These are phyloP conservation scores for Melieria omissa DNA, from an alignment of 2,888 invertebrate genomes.

Conservation along the genomic window DNA sequence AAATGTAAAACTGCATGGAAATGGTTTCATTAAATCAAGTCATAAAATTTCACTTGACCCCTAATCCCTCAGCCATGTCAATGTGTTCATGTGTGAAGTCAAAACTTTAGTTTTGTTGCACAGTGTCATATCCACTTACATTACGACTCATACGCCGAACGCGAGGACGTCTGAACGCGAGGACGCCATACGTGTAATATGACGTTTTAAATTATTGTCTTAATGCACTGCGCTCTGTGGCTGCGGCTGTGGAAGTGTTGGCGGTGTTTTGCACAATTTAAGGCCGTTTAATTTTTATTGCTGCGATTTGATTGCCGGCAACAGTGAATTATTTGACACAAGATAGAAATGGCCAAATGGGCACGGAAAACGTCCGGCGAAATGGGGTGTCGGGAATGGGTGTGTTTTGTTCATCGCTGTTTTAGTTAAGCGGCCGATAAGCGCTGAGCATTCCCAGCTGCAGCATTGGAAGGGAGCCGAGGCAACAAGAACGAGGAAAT, in stretches of 20 bases:
- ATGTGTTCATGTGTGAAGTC: background rate
- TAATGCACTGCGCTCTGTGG: conserved; percentile 17
- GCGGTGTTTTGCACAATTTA: conserved; percentile 40
- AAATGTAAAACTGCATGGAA: too few relatives aligned
- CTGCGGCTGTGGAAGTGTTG: conserved; percentile 35
- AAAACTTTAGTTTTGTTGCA: too few relatives aligned
- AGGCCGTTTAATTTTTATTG: conserved; percentile 38
- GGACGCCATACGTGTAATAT: conserved; percentile 3
- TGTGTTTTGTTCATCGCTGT: too few relatives aligned
- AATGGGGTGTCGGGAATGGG: too few relatives aligned
- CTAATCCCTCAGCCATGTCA: background rate
- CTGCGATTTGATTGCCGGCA: conserved; percentile 26
- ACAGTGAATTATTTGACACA: background rate
- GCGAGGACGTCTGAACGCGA: background rate
- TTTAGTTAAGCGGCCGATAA: too few relatives aligned
- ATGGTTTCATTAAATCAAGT: too few relatives aligned
- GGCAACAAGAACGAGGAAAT: too few relatives aligned
- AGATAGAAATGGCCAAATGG: background rate
- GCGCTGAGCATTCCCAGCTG: too few relatives aligned
- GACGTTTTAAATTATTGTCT: conserved; percentile 39
- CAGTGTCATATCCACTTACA: too few relatives aligned
- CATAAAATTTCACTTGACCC: too few relatives aligned
- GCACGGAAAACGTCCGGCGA: too few relatives aligned
- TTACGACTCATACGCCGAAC: background rate
- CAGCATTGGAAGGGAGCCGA: too few relatives aligned